These are phyloP conservation scores for Protula sp. DNA, from an alignment of 2,888 invertebrate genomes.

Conservation along the genomic window DNA sequence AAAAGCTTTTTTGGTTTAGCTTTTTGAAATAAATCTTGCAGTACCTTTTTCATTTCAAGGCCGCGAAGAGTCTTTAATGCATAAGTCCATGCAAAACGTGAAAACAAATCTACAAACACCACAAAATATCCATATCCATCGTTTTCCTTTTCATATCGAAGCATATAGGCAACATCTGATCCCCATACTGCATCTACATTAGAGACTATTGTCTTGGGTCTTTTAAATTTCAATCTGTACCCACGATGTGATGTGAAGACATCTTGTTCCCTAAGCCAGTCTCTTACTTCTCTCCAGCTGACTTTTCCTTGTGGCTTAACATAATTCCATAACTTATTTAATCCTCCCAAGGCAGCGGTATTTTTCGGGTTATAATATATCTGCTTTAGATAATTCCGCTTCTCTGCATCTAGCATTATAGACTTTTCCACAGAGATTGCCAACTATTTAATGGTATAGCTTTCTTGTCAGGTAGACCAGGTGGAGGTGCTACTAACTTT, in stretches of 20 bases:
- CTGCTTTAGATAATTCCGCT: not conserved
- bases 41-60: not conserved
- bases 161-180: not conserved
- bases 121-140: too few species aligned
- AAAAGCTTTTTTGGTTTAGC: not conserved
- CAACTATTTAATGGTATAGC: too few species aligned
- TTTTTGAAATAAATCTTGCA: not conserved
- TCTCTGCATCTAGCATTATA: not conserved
- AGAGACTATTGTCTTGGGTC: not conserved
- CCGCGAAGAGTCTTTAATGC: constrained; percentile 3
- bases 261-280: not conserved
- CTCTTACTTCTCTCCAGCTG: not conserved
- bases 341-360: not conserved
- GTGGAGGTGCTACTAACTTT: too few species aligned
- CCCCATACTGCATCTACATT: not conserved
- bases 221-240: not conserved
- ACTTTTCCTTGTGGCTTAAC: not conserved
- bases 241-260: not conserved
- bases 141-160: too few species aligned
- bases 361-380: not conserved
- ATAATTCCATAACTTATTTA: not conserved
- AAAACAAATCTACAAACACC: too few species aligned
- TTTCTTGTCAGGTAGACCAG: too few species aligned
- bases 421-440: too few species aligned
- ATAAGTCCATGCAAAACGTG: constrained; percentile 1